These are phyloP conservation scores for Lepidurus arcticus DNA, from an alignment of 1,140 invertebrate species.

Conservation along the genomic window DNA sequence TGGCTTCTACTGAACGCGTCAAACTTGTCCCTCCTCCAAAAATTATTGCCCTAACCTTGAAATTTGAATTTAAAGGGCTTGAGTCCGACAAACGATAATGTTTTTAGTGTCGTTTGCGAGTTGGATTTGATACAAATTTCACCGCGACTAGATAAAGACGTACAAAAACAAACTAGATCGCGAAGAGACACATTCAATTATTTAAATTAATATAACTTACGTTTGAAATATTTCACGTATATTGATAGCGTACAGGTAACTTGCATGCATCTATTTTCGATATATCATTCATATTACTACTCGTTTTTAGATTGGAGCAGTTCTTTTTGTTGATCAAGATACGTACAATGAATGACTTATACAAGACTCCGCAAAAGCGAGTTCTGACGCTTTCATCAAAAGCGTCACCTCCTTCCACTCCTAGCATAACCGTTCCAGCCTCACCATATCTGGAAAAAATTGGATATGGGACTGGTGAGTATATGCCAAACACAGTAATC, in stretches of 20 bases:
- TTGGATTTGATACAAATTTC: neutral
- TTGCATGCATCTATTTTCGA: conserved; percentile 2
- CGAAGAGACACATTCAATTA: neutral
- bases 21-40: too few species aligned
- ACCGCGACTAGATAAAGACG: neutral
- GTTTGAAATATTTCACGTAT: neutral
- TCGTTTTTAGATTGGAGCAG: neutral
- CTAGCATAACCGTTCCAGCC: conserved; percentile 54
- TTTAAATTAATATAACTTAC: neutral
- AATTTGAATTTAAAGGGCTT: too few species aligned
- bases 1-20: too few species aligned
- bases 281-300: neutral
- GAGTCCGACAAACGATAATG: neutral
- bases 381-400: neutral
- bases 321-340: neutral
- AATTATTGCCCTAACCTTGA: too few species aligned
- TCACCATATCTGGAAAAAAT: conserved; percentile 62
- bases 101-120: too few species aligned
- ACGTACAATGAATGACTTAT: neutral
- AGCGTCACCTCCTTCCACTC: conserved; percentile 28
- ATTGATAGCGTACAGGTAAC: neutral
- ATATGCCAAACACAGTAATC: conserved; percentile 39
- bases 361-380: neutral
- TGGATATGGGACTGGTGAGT: conserved; percentile 65
- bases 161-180: neutral